phyloP scores from a whole-genome alignment of 1,140 invertebrate species.

The Daktulosphaira vitifoliae region DNA sequence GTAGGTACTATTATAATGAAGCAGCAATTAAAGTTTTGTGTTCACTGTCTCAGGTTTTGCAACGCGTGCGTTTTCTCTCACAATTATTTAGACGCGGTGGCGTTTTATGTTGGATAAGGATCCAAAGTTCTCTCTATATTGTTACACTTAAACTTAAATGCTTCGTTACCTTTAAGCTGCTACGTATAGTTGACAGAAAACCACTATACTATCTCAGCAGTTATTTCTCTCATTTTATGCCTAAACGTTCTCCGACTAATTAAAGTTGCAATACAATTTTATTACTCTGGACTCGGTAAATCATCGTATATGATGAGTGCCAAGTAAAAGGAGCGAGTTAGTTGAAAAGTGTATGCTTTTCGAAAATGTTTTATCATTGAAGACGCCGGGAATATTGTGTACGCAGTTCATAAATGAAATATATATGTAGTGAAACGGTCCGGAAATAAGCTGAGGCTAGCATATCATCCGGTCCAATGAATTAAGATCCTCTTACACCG shows the following conservation, averaged over 20 bases:
- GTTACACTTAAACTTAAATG: neutral
- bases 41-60: neutral
- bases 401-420: too few relatives aligned
- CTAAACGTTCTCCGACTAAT: constrained; percentile 23
- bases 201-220: neutral
- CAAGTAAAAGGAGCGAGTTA: neutral
- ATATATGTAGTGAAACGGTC: too few relatives aligned
- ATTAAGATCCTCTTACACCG: constrained; percentile 6
- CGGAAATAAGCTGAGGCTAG: constrained; percentile 23
- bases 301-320: too few relatives aligned
- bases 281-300: neutral
- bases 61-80: constrained; percentile 28
- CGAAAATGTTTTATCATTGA: constrained; percentile 20
- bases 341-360: neutral
- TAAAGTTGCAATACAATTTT: constrained; percentile 30
- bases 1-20: too few relatives aligned
- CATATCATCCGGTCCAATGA: constrained; percentile 21
- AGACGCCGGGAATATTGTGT: constrained; percentile 1
- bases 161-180: neutral
- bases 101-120: neutral
- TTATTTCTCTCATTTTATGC: neutral
- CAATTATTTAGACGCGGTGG: constrained; percentile 11
- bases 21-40: too few relatives aligned
- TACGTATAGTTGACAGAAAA: constrained; percentile 28
- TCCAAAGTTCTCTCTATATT: constrained; percentile 10